phyloP scores from a whole-genome alignment of 2,113 vertebrate genomes.

The Sterna hirundo region DNA sequence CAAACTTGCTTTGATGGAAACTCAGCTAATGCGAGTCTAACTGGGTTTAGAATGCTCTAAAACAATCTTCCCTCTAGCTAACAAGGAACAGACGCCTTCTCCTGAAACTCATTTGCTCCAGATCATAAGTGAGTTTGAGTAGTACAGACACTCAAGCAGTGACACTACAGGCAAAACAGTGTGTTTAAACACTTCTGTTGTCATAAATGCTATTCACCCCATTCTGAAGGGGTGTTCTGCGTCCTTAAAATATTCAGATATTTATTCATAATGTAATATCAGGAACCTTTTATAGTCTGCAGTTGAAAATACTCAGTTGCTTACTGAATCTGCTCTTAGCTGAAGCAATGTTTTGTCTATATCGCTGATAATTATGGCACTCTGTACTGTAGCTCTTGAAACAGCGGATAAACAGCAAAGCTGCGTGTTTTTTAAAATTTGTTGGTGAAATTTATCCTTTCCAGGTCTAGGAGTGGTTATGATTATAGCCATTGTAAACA shows the following conservation, averaged over 20 bases:
- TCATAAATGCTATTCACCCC: neutral
- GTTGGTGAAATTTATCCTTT: neutral
- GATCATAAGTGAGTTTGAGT: neutral
- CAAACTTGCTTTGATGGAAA: neutral
- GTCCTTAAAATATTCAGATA: neutral
- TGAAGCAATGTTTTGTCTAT: neutral
- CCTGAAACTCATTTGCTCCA: neutral
- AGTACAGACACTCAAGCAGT: neutral
- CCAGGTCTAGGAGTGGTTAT: neutral
- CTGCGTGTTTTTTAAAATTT: neutral
- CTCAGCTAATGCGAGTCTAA: neutral
- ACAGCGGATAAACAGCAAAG: neutral
- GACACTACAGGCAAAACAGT: neutral
- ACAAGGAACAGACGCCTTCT: neutral
- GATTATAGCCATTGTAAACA: neutral
- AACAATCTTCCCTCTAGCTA: neutral
- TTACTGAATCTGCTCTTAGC: neutral
- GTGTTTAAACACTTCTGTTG: neutral
- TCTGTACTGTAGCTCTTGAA: neutral
- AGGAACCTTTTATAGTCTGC: neutral
- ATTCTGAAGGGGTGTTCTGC: neutral
- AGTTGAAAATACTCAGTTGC: neutral
- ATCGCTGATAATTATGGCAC: neutral
- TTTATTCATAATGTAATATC: neutral
- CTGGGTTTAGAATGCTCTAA: neutral